Conservation (phyloP, 2,113 vertebrate species). For the Garra rufa region DNA sequence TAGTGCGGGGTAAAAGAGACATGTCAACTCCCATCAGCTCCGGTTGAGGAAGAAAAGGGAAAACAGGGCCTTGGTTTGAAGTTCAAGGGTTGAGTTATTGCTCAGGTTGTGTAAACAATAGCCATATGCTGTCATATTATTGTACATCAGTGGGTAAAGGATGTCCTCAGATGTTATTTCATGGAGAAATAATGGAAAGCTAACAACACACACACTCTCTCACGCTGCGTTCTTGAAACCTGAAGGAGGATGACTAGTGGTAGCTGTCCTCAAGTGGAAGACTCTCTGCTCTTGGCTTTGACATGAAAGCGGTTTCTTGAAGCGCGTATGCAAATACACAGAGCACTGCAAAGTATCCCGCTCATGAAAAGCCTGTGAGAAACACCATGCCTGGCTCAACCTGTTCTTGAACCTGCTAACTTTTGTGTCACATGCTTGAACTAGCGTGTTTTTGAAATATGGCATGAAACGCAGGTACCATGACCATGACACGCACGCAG, state of each 20-base stretch:
- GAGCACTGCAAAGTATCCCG: slow-evolving; percentile 48
- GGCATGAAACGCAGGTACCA: slow-evolving; percentile 2
- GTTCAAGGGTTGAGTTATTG: slow-evolving; percentile 63
- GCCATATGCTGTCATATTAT: slow-evolving; percentile 56
- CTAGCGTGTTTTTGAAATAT: background rate
- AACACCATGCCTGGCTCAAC: slow-evolving; percentile 26
- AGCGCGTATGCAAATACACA: slow-evolving; percentile 65
- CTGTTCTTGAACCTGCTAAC: slow-evolving; percentile 31
- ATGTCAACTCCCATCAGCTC: slow-evolving; percentile 51
- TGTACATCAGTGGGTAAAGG: slow-evolving; percentile 71
- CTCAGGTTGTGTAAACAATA: slow-evolving; percentile 52
- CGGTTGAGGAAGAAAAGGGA: slow-evolving; percentile 44
- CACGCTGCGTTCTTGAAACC: slow-evolving; percentile 64
- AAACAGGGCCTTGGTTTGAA: slow-evolving; percentile 57
- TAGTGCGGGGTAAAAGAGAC: slow-evolving; percentile 47
- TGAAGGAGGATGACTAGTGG: slow-evolving; percentile 70
- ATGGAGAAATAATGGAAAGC: slow-evolving; percentile 78
- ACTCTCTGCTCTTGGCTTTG: slow-evolving; percentile 76
- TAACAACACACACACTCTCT: slow-evolving; percentile 41
- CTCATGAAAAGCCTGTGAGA: background rate
- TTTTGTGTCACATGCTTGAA: slow-evolving; percentile 2
- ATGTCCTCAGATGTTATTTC: slow-evolving; percentile 79
- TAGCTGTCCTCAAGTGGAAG: slow-evolving; percentile 71
- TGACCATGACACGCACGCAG: background rate
- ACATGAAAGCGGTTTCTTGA: slow-evolving; percentile 76